Evolutionary conservation across 2,888 invertebrate species (phyloP), one percentile per base, ranked within the genome.

Genomic region (Yponomeuta malinellus): DNA sequence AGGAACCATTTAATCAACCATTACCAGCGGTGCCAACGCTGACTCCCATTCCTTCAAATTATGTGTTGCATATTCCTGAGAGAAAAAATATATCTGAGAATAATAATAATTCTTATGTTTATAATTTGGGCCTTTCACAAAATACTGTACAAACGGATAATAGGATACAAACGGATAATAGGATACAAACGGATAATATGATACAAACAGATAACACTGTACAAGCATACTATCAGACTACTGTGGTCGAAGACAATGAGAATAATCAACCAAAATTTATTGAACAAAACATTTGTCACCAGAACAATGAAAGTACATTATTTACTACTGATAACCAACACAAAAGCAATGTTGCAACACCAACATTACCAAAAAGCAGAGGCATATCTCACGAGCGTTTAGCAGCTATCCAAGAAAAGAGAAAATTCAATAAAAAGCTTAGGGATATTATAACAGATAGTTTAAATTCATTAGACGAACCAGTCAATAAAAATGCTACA

Each of bases 401-500:
- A 23, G 68, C 89, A 67, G 86, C 81, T 59, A 91, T 91, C 71
- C 80, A 85, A 74, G 80, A 86, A 76, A 92, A 92, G 75, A 82
- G 92, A 72, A 83, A 85, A 72, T 90, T 89, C 74, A 91, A 91
- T 75, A 89, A 87, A 83, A 90, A 85, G 75, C 74, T 92, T 67
- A 81, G 83, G 76, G 89, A 90, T 75, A 83, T 89, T 8, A 79
- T 90, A 73, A 84, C 86, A 77, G 81, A 85, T 52, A 86, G 85
- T 75, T 75, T 90, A 63, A 84, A 85, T 72, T 84, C 84, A 71
- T 73, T 83, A 72, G 84, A 83, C 59, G 78, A 80, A 23, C 74
- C 75, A 52, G 73, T 75, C 52, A 71, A 71, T 33, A 37, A 70
- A 23, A 59, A 48, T 63, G 43, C 52, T 70, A 12, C 48, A 10